A percentile compares a stretch with the other conserved stretches of the same genome.
These are phyloP conservation scores for Leptopilina clavipes DNA, from an alignment of 1,140 invertebrate genomes.

Conservation along the genomic window DNA sequence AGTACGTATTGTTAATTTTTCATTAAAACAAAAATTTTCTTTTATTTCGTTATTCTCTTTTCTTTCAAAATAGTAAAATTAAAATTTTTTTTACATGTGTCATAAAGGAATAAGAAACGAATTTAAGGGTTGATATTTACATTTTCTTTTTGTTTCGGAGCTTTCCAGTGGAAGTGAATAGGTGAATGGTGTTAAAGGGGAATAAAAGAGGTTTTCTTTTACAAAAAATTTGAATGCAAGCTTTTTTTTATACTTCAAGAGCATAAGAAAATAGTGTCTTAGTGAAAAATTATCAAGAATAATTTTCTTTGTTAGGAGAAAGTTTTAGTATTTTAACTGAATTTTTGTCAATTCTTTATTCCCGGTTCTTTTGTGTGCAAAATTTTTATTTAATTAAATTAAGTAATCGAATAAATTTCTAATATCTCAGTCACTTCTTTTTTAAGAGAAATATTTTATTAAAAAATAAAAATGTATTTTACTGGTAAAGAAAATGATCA, in stretches of 20 bases:
- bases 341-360: too few relatives aligned
- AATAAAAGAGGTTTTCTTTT: not conserved
- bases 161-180: constrained; percentile 1
- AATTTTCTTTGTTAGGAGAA: not conserved
- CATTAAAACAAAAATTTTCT: not conserved
- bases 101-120: not conserved
- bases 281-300: not conserved
- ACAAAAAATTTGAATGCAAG: not conserved
- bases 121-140: not conserved
- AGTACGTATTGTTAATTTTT: not conserved
- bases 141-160: not conserved
- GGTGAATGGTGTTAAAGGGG: not conserved
- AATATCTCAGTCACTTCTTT: too few relatives aligned
- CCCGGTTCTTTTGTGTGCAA: too few relatives aligned
- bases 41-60: not conserved
- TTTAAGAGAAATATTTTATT: too few relatives aligned
- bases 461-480: too few relatives aligned
- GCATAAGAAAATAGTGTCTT: not conserved
- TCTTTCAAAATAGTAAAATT: not conserved
- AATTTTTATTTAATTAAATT: too few relatives aligned
- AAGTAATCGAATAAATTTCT: too few relatives aligned
- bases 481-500: too few relatives aligned
- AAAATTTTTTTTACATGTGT: not conserved
- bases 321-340: not conserved
- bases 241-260: not conserved